Conservation (phyloP, 2,888 invertebrate genomes). For the Noctua janthe region DNA sequence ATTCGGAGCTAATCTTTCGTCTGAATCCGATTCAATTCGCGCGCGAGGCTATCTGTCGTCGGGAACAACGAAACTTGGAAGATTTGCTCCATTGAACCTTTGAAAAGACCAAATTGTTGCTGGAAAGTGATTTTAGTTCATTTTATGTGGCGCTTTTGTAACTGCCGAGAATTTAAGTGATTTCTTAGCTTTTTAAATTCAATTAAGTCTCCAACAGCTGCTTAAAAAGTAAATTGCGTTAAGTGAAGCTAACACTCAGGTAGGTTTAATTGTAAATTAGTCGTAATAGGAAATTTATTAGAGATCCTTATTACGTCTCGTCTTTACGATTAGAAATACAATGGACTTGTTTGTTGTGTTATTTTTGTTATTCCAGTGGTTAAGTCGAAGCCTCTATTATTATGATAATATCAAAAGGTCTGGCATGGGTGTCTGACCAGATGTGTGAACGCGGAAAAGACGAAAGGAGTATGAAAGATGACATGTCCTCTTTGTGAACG, state of each 20-base stretch:
- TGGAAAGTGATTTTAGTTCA: conserved; percentile 50
- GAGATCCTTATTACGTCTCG: background rate
- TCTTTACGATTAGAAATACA: background rate
- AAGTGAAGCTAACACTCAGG: background rate
- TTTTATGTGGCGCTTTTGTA: conserved; percentile 37
- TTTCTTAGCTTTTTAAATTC: conserved; percentile 12
- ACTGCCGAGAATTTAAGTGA: background rate
- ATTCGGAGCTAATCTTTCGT: conserved; percentile 62
- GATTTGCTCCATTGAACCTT: conserved; percentile 58
- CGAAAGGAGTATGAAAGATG: background rate
- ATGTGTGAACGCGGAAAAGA: background rate
- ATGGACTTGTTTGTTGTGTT: background rate
- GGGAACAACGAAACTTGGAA: conserved; percentile 61
- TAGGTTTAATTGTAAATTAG: background rate
- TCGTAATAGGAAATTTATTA: background rate
- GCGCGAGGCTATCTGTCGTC: conserved; percentile 55
- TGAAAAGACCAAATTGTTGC: conserved; percentile 51
- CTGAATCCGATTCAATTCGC: conserved; percentile 63
- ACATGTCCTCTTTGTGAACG: too few species aligned
- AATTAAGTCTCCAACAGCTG: conserved; percentile 3
- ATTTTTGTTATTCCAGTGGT: too few species aligned
- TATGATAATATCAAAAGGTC: background rate
- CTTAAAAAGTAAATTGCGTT: background rate
- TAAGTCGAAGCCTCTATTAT: background rate
- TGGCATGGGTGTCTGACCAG: background rate